Evolutionary conservation across 1,140 invertebrate genomes (phyloP).

Genomic region (Copidosoma floridanum): DNA sequence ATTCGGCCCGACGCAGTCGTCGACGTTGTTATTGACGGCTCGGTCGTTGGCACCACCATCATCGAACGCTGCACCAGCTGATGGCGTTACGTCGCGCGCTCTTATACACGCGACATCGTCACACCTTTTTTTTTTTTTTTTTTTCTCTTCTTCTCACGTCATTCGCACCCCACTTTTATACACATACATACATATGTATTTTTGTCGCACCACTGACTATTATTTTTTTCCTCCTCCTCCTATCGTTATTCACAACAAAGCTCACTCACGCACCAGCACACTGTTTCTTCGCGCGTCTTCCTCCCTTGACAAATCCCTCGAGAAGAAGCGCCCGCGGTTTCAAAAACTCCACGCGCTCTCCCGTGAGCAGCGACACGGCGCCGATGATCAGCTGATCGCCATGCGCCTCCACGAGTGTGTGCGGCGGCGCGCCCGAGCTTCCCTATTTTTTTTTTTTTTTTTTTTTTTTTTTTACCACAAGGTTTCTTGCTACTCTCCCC

Average conservation of each 20-base stretch:
- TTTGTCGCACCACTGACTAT: too few species aligned
- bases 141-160: too few species aligned
- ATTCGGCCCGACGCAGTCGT: constrained; percentile 33
- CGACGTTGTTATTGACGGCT: neutral
- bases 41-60: constrained; percentile 41
- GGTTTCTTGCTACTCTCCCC: neutral
- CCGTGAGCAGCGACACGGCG: constrained; percentile 21
- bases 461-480: neutral
- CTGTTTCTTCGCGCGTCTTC: too few species aligned
- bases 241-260: neutral
- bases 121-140: neutral
- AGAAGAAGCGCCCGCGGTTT: too few species aligned
- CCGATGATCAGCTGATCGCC: constrained; percentile 51
- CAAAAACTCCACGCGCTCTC: too few species aligned
- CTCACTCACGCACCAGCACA: neutral
- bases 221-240: neutral
- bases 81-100: neutral
- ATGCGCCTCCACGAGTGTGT: constrained; percentile 36
- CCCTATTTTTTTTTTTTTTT: too few species aligned
- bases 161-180: neutral
- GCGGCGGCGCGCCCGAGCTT: too few species aligned
- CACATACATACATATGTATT: neutral
- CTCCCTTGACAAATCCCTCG: too few species aligned
- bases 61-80: constrained; percentile 34
- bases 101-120: constrained; percentile 1